A percentile compares a stretch with the other conserved stretches of the same genome.
Conservation (phyloP, 2,113 vertebrate genomes). For the Oenanthe oenanthe region DNA sequence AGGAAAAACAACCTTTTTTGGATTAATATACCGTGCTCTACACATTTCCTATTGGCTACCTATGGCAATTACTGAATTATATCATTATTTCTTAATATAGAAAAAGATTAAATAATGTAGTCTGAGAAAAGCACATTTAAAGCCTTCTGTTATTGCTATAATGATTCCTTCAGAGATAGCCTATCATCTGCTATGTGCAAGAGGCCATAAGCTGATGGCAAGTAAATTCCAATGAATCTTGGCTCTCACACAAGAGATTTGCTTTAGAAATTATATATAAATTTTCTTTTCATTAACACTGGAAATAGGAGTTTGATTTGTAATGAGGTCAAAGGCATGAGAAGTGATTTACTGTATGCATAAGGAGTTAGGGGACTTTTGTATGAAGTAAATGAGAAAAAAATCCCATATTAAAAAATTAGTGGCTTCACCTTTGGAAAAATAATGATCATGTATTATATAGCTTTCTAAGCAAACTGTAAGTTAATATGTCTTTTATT, state of each 20-base stretch:
- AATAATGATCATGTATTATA: conserved; percentile 38
- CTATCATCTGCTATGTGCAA: neutral
- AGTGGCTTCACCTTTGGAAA: conserved; percentile 59
- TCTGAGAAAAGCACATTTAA: neutral
- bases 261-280: conserved; percentile 1
- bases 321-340: conserved; percentile 37
- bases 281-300: conserved; percentile 28
- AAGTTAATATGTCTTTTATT: conserved; percentile 60
- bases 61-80: neutral
- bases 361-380: conserved; percentile 7
- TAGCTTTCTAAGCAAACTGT: conserved; percentile 50
- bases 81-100: neutral
- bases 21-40: neutral
- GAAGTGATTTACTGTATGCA: conserved; percentile 33
- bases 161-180: neutral
- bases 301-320: conserved; percentile 1
- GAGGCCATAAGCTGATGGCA: neutral
- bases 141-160: neutral
- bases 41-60: neutral
- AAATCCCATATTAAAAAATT: conserved; percentile 28
- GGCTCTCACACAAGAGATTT: conserved; percentile 10
- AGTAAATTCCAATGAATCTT: neutral
- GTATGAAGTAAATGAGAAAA: conserved; percentile 32
- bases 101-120: neutral
- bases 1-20: neutral